Percentiles rank a stretch among this genome's conserved stretches.
These are phyloP conservation scores for Cirrhinus molitorella DNA, from an alignment of 2,797 vertebrate genomes.

Conservation along the genomic window DNA sequence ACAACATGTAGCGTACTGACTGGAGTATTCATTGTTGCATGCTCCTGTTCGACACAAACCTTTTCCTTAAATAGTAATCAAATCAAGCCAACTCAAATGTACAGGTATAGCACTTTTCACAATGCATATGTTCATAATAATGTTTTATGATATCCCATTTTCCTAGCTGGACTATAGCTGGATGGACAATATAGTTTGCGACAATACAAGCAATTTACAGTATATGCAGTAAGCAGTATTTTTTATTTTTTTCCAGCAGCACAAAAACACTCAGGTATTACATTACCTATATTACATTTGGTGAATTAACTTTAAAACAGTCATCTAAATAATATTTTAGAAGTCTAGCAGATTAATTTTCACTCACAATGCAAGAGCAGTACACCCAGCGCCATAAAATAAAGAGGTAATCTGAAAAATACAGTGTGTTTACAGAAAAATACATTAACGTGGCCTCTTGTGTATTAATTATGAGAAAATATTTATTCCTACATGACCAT, in stretches of 20 bases:
- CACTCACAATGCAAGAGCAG: neutral
- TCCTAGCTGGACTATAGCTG: neutral
- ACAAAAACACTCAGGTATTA: neutral
- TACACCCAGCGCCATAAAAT: neutral
- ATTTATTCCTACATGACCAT: neutral
- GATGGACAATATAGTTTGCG: neutral
- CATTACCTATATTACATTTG: neutral
- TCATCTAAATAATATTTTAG: neutral
- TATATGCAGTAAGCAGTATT: neutral
- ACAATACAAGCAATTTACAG: neutral
- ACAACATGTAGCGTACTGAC: neutral
- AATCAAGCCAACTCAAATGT: neutral
- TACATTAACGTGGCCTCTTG: neutral
- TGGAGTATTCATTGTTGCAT: neutral
- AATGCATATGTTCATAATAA: neutral
- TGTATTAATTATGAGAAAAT: slow-evolving; percentile 3
- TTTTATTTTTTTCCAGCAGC: neutral
- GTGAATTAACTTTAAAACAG: neutral
- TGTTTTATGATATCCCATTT: neutral
- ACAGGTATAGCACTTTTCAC: neutral
- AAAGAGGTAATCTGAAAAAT: neutral
- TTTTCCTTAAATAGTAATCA: neutral
- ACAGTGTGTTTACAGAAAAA: neutral
- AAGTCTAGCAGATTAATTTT: neutral
- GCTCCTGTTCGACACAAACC: neutral